These are phyloP conservation scores for Patella ulyssiponensis DNA, from an alignment of 2,888 invertebrate species.

Conservation along the genomic window DNA sequence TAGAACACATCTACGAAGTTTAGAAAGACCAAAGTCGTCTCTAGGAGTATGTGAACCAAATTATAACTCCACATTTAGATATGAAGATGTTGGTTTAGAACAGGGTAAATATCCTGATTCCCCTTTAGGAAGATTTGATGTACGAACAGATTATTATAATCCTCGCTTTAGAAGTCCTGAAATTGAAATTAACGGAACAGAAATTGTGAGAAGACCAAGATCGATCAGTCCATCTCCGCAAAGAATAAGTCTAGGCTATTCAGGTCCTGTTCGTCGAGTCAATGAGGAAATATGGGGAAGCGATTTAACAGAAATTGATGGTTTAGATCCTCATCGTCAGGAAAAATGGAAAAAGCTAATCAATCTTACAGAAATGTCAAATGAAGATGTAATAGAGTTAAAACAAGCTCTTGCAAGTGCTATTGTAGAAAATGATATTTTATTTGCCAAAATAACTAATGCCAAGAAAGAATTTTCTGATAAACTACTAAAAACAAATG, in stretches of 20 bases:
- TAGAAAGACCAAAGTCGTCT: neutral
- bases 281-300: constrained; percentile 61
- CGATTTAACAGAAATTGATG: constrained; percentile 35
- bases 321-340: constrained; percentile 51
- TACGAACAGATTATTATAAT: constrained; percentile 8
- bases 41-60: neutral
- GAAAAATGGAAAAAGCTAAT: constrained; percentile 56
- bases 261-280: constrained; percentile 57
- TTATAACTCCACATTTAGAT: neutral
- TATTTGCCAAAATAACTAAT: constrained; percentile 60
- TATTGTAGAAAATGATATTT: constrained; percentile 62
- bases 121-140: neutral
- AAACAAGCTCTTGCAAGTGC: constrained; percentile 64
- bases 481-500: constrained; percentile 59
- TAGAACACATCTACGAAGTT: neutral
- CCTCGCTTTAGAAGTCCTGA: neutral
- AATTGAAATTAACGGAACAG: neutral
- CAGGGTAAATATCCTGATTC: neutral
- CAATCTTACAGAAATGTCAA: constrained; percentile 45
- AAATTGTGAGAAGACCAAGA: neutral
- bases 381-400: constrained; percentile 57
- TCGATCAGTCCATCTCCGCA: neutral
- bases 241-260: constrained; percentile 53
- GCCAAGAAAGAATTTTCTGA: constrained; percentile 58
- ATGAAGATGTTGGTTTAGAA: constrained; percentile 1